phyloP scores from a whole-genome alignment of 2,888 invertebrate species.

The Pyrgus malvae region DNA sequence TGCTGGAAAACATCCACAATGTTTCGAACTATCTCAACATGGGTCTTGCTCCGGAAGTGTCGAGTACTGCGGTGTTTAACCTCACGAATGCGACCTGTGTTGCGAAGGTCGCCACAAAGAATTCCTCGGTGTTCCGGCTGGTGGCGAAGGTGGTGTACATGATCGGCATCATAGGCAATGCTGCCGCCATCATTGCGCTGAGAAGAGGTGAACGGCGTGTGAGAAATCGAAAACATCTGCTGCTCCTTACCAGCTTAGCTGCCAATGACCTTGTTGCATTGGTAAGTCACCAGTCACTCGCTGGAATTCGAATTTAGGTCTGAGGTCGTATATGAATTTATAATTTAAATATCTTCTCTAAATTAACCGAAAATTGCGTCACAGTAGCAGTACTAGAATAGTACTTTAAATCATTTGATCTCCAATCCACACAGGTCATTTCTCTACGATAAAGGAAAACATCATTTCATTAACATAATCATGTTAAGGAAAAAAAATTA shows the following conservation, averaged over 20 bases:
- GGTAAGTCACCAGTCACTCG: too few species aligned
- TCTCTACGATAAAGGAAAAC: too few species aligned
- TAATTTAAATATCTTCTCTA: too few species aligned
- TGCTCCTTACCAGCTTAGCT: slow-evolving; percentile 89
- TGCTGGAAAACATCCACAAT: background rate
- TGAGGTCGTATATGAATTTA: too few species aligned
- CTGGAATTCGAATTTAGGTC: too few species aligned
- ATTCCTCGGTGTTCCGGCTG: slow-evolving; percentile 41
- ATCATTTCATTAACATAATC: too few species aligned
- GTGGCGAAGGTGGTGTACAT: slow-evolving; percentile 82
- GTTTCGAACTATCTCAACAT: background rate
- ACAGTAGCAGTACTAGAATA: too few species aligned
- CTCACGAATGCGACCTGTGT: slow-evolving; percentile 29
- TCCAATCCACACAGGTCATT: too few species aligned
- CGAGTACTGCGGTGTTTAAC: slow-evolving; percentile 16
- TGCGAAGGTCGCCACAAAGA: background rate
- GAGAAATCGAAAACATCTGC: slow-evolving; percentile 89
- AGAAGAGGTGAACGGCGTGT: slow-evolving; percentile 86
- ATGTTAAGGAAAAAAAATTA: too few species aligned
- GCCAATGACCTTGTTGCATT: slow-evolving; percentile 89
- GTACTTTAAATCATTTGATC: too few species aligned
- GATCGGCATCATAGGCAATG: slow-evolving; percentile 88
- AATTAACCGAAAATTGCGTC: too few species aligned
- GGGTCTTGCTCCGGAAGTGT: background rate
- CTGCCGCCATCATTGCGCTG: slow-evolving; percentile 88